phyloP scores from a whole-genome alignment of 1,140 invertebrate genomes.

The Drosophila pseudoananassae region DNA sequence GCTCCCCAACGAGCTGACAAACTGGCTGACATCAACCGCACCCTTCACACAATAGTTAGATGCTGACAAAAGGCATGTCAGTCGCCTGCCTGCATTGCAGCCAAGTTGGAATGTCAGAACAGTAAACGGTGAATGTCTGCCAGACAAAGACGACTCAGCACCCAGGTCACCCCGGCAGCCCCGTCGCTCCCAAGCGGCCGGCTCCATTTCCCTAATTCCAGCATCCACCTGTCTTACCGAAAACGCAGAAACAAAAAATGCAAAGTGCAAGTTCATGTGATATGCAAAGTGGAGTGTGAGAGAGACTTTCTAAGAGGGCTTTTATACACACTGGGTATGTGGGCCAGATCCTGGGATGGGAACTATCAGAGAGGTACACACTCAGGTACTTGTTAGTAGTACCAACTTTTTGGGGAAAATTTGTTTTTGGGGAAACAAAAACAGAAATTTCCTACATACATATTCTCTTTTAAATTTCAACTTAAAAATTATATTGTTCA shows the following conservation, averaged over 20 bases:
- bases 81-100: constrained; percentile 52
- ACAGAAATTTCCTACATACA: no score
- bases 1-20: constrained; percentile 5
- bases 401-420: background rate
- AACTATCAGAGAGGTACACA: background rate
- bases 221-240: constrained; percentile 45
- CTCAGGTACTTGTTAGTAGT: background rate
- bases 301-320: constrained; percentile 24
- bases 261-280: constrained; percentile 80
- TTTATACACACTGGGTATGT: constrained; percentile 3
- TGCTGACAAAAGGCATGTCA: constrained; percentile 64
- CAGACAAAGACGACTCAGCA: constrained; percentile 54
- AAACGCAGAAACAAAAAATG: constrained; percentile 45
- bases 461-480: no score
- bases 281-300: constrained; percentile 69
- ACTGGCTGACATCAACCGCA: constrained; percentile 41
- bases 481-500: no score
- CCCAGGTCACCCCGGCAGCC: background rate
- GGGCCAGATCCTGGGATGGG: background rate
- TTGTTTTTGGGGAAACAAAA: background rate
- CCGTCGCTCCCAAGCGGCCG: background rate
- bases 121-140: constrained; percentile 74
- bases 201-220: constrained; percentile 14
- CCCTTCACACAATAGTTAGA: constrained; percentile 40
- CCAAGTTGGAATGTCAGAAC: constrained; percentile 70